Conservation (phyloP, 2,888 invertebrate species). For the Caenorhabditis sp. region DNA sequence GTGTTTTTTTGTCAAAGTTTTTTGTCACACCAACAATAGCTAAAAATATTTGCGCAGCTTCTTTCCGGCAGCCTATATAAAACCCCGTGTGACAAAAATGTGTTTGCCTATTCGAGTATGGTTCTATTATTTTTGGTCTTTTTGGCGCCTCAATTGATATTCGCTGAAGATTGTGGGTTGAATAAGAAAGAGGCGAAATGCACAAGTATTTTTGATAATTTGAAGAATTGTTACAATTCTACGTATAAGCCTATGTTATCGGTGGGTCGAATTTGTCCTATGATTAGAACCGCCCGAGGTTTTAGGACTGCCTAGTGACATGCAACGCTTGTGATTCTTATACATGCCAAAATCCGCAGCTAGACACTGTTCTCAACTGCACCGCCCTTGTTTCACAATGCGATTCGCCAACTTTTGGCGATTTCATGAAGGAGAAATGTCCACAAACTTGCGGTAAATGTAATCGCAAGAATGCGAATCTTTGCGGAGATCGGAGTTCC, state of each 20-base stretch:
- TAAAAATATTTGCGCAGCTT: too few species aligned
- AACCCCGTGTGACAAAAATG: too few species aligned
- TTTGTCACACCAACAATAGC: background rate
- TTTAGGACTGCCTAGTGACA: conserved; percentile 44
- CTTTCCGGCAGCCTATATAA: too few species aligned
- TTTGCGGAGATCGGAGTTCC: conserved; percentile 33
- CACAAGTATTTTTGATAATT: conserved; percentile 35
- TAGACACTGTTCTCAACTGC: conserved; percentile 40
- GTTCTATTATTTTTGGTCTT: background rate
- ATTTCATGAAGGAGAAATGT: conserved; percentile 48
- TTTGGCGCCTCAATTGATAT: too few species aligned
- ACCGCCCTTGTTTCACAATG: conserved; percentile 33
- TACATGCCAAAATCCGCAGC: conserved; percentile 42
- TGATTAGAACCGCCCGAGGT: background rate
- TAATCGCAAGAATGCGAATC: conserved; percentile 41
- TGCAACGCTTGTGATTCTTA: conserved; percentile 46
- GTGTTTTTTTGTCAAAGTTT: background rate
- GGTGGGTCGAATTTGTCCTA: conserved; percentile 3
- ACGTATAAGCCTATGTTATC: conserved; percentile 29
- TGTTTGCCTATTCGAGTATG: background rate
- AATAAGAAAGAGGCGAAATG: conserved; percentile 22
- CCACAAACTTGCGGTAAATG: conserved; percentile 48
- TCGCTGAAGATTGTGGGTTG: conserved; percentile 18
- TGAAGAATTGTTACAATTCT: conserved; percentile 26
- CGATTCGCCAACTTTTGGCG: conserved; percentile 25